phyloP scores from a whole-genome alignment of 1,140 invertebrate genomes.

The Frieseomelitta varia region DNA sequence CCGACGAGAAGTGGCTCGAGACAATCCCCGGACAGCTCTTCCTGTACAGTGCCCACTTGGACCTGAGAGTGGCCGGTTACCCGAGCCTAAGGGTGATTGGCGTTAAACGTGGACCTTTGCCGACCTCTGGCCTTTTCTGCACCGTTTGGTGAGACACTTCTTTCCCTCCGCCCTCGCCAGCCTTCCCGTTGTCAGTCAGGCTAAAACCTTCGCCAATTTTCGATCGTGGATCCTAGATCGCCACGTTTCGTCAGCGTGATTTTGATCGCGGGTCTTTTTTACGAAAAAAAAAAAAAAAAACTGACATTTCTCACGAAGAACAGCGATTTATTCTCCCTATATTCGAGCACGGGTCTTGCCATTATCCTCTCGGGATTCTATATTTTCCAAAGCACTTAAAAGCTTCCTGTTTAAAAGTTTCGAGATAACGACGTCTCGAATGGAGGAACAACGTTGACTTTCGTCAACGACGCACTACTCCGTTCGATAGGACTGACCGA shows the following conservation, averaged over 20 bases:
- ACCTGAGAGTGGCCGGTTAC: conserved; percentile 75
- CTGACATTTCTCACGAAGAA: too few relatives aligned
- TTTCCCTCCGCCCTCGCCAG: neutral
- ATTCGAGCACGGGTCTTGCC: too few relatives aligned
- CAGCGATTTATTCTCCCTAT: too few relatives aligned
- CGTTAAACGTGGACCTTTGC: conserved; percentile 75
- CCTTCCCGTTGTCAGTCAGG: too few relatives aligned
- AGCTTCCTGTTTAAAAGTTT: neutral
- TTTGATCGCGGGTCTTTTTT: too few relatives aligned
- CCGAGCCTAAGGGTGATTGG: conserved; percentile 79
- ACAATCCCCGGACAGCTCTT: conserved; percentile 77
- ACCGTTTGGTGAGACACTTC: conserved; percentile 76
- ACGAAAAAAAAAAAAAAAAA: too few relatives aligned
- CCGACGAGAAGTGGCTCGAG: conserved; percentile 74
- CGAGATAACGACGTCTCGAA: neutral
- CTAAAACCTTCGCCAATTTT: too few relatives aligned
- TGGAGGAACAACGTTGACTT: too few relatives aligned
- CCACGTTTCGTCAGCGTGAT: too few relatives aligned
- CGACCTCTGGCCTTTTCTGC: conserved; percentile 75
- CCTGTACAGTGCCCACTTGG: conserved; percentile 78
- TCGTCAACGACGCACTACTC: too few relatives aligned
- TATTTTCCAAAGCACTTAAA: neutral
- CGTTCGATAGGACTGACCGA: neutral
- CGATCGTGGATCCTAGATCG: too few relatives aligned
- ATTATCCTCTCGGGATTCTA: neutral